Conservation (phyloP, 1,140 invertebrate genomes). For the Lordiphosa mommai region DNA sequence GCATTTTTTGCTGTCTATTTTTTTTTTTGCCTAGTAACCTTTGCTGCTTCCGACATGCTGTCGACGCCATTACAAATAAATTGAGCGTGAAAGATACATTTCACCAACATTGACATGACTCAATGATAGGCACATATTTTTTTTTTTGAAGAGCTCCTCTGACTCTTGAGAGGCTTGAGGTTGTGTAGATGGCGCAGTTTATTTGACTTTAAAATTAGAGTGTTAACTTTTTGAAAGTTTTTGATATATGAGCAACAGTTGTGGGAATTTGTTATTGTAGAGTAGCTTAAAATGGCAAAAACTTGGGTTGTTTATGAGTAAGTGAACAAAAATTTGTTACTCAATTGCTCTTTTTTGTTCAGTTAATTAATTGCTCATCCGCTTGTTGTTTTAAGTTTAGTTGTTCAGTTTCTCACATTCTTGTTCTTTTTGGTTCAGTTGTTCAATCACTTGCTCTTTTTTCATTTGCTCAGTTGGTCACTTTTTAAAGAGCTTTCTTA, state of each 20-base stretch:
- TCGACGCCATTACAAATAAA: slow-evolving; percentile 75
- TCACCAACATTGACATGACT: slow-evolving; percentile 43
- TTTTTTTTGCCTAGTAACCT: slow-evolving; percentile 24
- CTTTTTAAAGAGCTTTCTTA: no score
- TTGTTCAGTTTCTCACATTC: no score
- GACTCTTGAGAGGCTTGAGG: slow-evolving; percentile 12
- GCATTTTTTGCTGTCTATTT: background rate
- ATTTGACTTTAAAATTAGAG: slow-evolving; percentile 42
- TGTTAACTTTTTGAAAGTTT: slow-evolving; percentile 4
- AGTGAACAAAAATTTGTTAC: no score
- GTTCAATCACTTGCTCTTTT: no score
- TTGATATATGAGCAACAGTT: background rate
- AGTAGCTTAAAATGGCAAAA: background rate
- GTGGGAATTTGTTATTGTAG: background rate
- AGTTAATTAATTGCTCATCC: no score
- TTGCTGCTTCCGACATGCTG: slow-evolving; percentile 43
- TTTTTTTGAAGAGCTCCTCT: background rate
- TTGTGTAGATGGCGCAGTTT: background rate
- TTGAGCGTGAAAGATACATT: slow-evolving; percentile 76
- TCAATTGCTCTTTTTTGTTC: no score
- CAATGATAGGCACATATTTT: slow-evolving; percentile 48
- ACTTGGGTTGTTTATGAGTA: background rate
- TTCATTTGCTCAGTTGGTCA: no score
- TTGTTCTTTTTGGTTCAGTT: no score
- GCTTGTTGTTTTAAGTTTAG: no score